Conservation (phyloP, 2,888 invertebrate species). For the Machimus atricapillus region DNA sequence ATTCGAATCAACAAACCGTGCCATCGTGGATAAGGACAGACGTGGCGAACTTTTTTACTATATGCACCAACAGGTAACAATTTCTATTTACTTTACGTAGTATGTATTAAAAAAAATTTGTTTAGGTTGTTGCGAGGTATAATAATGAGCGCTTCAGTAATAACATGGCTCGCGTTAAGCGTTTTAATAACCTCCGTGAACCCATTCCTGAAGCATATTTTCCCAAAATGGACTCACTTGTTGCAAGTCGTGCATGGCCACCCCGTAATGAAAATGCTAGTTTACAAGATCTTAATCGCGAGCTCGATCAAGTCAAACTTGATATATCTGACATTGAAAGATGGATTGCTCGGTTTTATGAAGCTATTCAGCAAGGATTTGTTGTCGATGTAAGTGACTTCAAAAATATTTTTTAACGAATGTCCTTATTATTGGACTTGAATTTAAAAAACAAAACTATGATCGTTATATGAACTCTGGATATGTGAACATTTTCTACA, state of each 20-base stretch:
- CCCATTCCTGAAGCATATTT: conserved; percentile 79
- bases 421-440: neutral
- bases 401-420: neutral
- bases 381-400: conserved; percentile 59
- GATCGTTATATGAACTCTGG: too few relatives aligned
- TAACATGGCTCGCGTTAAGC: conserved; percentile 67
- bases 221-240: conserved; percentile 78
- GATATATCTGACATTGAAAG: conserved; percentile 73
- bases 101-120: neutral
- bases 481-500: neutral
- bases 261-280: conserved; percentile 67
- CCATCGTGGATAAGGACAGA: conserved; percentile 70
- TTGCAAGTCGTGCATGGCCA: conserved; percentile 76
- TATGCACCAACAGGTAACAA: conserved; percentile 71
- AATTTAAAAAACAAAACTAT: neutral
- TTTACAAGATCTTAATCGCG: conserved; percentile 70
- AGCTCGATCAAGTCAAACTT: conserved; percentile 69
- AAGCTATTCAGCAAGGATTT: conserved; percentile 70
- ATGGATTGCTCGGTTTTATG: conserved; percentile 74
- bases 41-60: conserved; percentile 81
- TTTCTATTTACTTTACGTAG: neutral
- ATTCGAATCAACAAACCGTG: conserved; percentile 69
- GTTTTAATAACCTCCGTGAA: conserved; percentile 69
- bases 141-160: conserved; percentile 77
- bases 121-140: conserved; percentile 65